Base-by-base conservation (phyloP, 2,797 vertebrate genomes). In the Gymnodraco acuticeps region DNA sequence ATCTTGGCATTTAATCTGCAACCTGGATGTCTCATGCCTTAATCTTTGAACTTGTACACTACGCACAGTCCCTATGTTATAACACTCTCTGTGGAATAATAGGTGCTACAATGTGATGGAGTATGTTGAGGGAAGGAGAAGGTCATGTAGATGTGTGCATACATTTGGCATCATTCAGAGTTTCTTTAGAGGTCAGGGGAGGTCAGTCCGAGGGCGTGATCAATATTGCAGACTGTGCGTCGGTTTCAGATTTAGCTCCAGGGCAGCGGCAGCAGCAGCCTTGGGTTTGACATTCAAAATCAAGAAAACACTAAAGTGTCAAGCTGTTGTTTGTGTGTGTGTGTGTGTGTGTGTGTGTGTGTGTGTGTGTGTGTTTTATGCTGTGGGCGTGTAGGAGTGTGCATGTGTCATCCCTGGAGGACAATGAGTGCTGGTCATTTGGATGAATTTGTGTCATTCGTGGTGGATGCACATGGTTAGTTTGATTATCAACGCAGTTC, bases 221-320 rank as follows among this genome's bases (percentile, higher is more conserved):
- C 0, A 51, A 72, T 50, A 46, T 60, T 64, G 64, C 13, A 23
- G 31, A 17, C 38, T 50, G 48, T 74, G 55, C 58, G 10, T 4
- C 66, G 41, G 10, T 23, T 52, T 74, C 10, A 0, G 11, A 70
- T 78, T 61, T 74, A 19, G 70, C 84, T 82, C 43, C 23, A 54
- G 76, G 85, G 50, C 75, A 63, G 11, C 19, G 84, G 50, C 75
- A 63, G 11, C 19, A 20, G 51, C 75, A 78, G 72, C 64, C 52
- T 81, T 72, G 45, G 46, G 64, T 70, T 78, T 89, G 83, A 80
- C 77, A 85, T 87, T 85, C 77, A 65, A 75, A 58, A 43, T 64
- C 63, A 53, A 60, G 23, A 81, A 77, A 86, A 78, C 23, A 46
- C 51, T 55, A 4, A 68, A 70, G 13, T 70, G 53, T 59, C 38